A percentile compares a stretch with the other conserved stretches of the same genome.
Conservation (phyloP, 2,797 vertebrate genomes). For the Pantherophis alleghaniensis region DNA sequence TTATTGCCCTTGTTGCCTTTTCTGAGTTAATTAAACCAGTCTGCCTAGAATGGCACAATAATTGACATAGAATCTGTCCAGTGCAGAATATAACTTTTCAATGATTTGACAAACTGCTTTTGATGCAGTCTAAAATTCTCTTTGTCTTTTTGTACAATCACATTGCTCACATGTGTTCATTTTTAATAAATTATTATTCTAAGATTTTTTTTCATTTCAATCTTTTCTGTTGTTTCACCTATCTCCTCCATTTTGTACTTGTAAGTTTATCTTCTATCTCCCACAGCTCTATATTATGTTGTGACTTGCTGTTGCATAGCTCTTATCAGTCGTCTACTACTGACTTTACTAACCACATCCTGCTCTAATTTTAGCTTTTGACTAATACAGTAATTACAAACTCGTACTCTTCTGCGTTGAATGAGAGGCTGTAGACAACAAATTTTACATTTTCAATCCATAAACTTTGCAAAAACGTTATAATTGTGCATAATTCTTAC, state of each 20-base stretch:
- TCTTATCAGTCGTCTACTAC: background rate
- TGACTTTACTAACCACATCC: background rate
- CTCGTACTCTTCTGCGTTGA: background rate
- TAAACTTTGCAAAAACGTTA: background rate
- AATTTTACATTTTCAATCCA: background rate
- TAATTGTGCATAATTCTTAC: background rate
- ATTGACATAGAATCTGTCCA: background rate
- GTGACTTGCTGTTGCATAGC: background rate
- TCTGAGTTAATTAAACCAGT: background rate
- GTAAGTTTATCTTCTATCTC: background rate
- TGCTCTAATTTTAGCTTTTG: background rate
- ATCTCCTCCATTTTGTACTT: background rate
- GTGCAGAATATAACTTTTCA: background rate
- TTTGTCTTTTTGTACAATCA: background rate
- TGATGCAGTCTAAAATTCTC: background rate
- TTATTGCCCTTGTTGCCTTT: background rate
- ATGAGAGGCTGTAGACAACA: background rate
- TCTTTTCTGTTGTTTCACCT: background rate
- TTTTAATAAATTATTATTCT: background rate
- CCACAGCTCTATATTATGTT: background rate
- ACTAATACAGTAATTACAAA: background rate
- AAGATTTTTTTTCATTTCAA: background rate
- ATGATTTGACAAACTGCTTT: background rate
- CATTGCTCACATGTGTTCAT: background rate
- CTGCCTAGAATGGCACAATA: background rate